phyloP scores from a whole-genome alignment of 2,888 invertebrate species.

The Metalampra italica region DNA sequence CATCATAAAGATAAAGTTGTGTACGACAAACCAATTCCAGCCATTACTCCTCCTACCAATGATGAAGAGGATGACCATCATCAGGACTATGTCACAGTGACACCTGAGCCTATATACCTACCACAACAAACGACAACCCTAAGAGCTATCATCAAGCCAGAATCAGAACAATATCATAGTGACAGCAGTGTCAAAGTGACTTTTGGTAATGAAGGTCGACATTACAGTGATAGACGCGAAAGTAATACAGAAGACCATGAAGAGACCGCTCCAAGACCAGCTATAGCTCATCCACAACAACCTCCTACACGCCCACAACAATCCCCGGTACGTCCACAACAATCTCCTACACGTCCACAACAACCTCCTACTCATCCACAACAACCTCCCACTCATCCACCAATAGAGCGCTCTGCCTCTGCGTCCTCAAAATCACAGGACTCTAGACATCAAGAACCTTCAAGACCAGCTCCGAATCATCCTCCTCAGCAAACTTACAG shows the following conservation, averaged over 20 bases:
- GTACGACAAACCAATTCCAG: constrained; percentile 89
- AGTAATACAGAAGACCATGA: constrained; percentile 65
- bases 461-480: constrained; percentile 36
- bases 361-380: constrained; percentile 36
- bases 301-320: constrained; percentile 28
- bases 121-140: constrained; percentile 86
- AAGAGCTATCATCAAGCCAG: constrained; percentile 90
- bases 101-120: constrained; percentile 69
- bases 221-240: constrained; percentile 58
- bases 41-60: constrained; percentile 84
- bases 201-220: constrained; percentile 83
- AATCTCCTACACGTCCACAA: no score
- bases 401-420: constrained; percentile 7
- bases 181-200: constrained; percentile 90
- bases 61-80: constrained; percentile 80
- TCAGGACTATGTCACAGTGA: constrained; percentile 76
- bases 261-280: constrained; percentile 82
- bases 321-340: no score
- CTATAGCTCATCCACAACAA: constrained; percentile 74
- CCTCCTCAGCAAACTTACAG: constrained; percentile 43
- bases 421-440: constrained; percentile 6
- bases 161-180: constrained; percentile 90
- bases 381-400: constrained; percentile 43
- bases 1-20: constrained; percentile 84
- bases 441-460: constrained; percentile 28